A percentile compares a stretch with the other conserved stretches of the same genome.
These are phyloP conservation scores for Ophion slaviceki DNA, from an alignment of 2,888 invertebrate genomes.

Conservation along the genomic window DNA sequence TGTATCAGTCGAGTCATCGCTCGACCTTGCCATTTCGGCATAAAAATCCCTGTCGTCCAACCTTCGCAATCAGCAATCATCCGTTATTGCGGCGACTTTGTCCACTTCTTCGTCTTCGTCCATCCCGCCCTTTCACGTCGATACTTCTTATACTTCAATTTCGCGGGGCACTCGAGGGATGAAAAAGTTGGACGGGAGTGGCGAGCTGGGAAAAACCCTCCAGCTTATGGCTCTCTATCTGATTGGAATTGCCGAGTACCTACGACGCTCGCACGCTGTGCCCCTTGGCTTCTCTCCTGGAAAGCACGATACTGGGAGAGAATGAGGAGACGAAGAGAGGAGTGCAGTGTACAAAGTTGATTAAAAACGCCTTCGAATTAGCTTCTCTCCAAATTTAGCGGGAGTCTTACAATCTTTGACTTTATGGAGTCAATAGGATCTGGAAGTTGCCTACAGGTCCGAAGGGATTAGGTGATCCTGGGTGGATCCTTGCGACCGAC, in stretches of 20 bases:
- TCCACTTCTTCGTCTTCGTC: conserved; percentile 37
- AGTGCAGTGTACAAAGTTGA: conserved; percentile 34
- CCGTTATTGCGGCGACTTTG: conserved; percentile 58
- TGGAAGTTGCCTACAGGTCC: background rate
- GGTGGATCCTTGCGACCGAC: background rate
- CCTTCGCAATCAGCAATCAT: conserved; percentile 64
- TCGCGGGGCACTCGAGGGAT: conserved; percentile 63
- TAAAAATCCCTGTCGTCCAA: conserved; percentile 55
- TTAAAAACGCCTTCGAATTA: conserved; percentile 29
- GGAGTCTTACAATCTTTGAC: background rate
- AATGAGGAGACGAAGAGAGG: conserved; percentile 16
- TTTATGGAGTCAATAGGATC: conserved; percentile 8
- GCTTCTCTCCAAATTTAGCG: conserved; percentile 18
- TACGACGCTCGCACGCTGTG: conserved; percentile 25
- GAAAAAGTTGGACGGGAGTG: conserved; percentile 65
- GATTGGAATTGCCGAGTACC: conserved; percentile 58
- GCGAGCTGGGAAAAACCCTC: conserved; percentile 47
- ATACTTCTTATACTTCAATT: conserved; percentile 63
- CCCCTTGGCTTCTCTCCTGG: conserved; percentile 1
- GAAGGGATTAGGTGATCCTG: conserved; percentile 7
- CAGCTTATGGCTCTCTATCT: conserved; percentile 48
- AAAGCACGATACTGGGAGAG: background rate
- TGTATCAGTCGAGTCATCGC: conserved; percentile 33
- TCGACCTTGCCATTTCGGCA: conserved; percentile 34
- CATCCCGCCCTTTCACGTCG: conserved; percentile 41